Percentiles rank a stretch among this genome's conserved stretches.
Conservation (phyloP, 37 sponge, comb jelly and placozoan genomes). For the Spongilla lacustris region DNA sequence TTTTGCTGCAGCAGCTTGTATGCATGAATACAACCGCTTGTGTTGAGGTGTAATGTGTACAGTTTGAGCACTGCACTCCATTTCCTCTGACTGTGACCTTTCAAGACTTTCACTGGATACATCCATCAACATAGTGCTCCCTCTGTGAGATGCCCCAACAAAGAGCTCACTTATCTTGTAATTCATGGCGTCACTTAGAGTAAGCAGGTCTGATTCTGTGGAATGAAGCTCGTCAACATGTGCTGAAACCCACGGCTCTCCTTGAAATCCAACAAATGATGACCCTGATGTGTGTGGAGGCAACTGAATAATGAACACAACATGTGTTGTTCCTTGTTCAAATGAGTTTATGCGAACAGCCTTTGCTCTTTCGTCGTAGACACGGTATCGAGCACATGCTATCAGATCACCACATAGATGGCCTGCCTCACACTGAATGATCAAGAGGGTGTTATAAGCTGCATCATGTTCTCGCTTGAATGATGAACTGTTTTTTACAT, state of each 20-base stretch:
- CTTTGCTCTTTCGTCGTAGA: conserved; percentile 54
- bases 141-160: conserved; percentile 11
- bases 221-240: conserved; percentile 79
- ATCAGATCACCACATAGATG: conserved; percentile 81
- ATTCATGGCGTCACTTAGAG: conserved; percentile 35
- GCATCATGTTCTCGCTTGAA: neutral
- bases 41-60: neutral
- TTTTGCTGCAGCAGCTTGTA: conserved; percentile 61
- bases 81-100: neutral
- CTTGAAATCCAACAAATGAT: conserved; percentile 76
- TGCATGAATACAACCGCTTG: conserved; percentile 36
- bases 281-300: conserved; percentile 48
- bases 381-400: conserved; percentile 87
- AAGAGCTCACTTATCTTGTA: conserved; percentile 67
- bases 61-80: neutral
- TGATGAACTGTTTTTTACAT: neutral
- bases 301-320: conserved; percentile 68
- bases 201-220: conserved; percentile 26
- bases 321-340: conserved; percentile 42
- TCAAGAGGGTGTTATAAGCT: conserved; percentile 30
- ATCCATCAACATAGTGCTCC: neutral
- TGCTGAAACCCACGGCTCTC: conserved; percentile 74
- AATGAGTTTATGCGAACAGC: neutral
- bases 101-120: neutral
- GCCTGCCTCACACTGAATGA: conserved; percentile 90